These are phyloP conservation scores for Pristis pectinata DNA, from an alignment of 2,797 vertebrate genomes.

Conservation along the genomic window DNA sequence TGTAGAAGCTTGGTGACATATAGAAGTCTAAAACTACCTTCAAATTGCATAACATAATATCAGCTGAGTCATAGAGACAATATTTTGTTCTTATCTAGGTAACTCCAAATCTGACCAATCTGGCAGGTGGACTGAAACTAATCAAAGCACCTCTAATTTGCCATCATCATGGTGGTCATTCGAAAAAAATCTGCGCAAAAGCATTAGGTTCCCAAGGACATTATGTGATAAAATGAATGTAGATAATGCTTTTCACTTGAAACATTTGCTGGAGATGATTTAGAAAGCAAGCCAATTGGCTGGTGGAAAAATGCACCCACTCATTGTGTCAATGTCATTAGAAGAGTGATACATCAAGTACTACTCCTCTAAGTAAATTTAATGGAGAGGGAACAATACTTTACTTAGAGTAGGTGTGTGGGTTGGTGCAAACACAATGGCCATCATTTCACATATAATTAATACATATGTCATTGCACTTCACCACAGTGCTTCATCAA, in stretches of 20 bases:
- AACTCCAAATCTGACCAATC: not conserved
- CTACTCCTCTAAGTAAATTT: not conserved
- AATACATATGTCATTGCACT: not conserved
- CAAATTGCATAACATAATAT: not conserved
- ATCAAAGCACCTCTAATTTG: not conserved
- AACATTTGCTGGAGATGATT: not conserved
- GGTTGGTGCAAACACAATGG: not conserved
- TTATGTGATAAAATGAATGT: not conserved
- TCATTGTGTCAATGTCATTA: not conserved
- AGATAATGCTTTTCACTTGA: not conserved
- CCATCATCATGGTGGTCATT: not conserved
- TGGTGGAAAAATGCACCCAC: slow-evolving; percentile 18
- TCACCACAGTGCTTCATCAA: not conserved
- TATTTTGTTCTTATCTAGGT: not conserved
- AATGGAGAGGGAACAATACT: slow-evolving; percentile 21
- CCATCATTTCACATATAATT: not conserved
- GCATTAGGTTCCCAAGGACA: not conserved
- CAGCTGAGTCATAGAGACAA: not conserved
- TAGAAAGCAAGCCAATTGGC: not conserved
- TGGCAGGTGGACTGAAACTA: not conserved
- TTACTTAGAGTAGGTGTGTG: not conserved
- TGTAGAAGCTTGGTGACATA: not conserved
- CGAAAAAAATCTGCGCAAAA: not conserved
- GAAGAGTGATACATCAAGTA: not conserved
- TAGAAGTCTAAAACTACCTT: not conserved